A percentile compares a stretch with the other conserved stretches of the same genome.
Evolutionary conservation across 2,797 vertebrate genomes (phyloP).

Genomic region (Danio tinwini): DNA sequence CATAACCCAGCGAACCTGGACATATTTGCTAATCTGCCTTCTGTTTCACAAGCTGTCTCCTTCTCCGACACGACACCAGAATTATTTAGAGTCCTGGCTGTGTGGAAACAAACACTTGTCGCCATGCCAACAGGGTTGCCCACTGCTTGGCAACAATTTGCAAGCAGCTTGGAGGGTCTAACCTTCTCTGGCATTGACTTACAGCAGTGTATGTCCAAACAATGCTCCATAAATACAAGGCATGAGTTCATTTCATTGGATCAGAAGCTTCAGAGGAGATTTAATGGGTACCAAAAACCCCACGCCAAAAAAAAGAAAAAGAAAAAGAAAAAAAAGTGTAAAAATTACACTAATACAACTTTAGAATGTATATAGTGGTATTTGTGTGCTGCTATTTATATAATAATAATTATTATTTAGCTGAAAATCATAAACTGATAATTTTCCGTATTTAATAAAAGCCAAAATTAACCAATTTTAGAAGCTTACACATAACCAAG

Average conservation of each 20-base stretch:
- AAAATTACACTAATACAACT: background rate
- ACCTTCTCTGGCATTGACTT: constrained; percentile 34
- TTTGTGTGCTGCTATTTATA: background rate
- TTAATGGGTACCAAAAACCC: background rate
- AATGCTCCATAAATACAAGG: constrained; percentile 20
- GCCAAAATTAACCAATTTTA: background rate
- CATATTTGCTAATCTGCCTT: constrained; percentile 60
- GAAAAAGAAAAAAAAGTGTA: background rate
- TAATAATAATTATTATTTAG: no score
- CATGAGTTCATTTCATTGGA: background rate
- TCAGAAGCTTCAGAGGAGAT: constrained; percentile 2
- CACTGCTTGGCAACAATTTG: constrained; percentile 39
- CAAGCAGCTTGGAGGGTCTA: constrained; percentile 42
- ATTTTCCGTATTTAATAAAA: background rate
- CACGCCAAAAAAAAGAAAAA: background rate
- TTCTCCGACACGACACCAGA: background rate
- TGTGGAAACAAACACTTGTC: constrained; percentile 54
- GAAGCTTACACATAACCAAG: background rate
- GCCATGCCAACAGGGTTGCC: constrained; percentile 49
- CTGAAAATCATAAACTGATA: background rate
- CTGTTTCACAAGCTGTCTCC: constrained; percentile 62
- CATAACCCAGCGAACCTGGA: constrained; percentile 58
- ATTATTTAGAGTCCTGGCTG: constrained; percentile 30
- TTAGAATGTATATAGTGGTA: background rate
- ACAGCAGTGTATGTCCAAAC: background rate